A percentile compares a stretch with the other conserved stretches of the same genome.
These are phyloP conservation scores for Zalophus californianus DNA, from an alignment of 2,797 vertebrate species.

Conservation along the genomic window DNA sequence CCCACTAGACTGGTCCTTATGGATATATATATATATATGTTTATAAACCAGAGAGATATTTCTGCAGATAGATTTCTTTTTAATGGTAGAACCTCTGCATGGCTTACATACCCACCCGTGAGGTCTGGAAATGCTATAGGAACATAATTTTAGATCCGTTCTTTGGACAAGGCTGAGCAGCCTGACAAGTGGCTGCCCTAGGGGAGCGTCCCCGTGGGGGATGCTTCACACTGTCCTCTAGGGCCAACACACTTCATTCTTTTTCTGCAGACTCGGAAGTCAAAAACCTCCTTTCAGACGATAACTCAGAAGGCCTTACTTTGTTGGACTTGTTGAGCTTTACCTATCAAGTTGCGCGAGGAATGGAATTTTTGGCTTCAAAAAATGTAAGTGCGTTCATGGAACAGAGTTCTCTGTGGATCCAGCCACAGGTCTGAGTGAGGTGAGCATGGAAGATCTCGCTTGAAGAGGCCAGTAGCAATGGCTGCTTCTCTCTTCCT, in stretches of 20 bases:
- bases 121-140: background rate
- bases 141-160: background rate
- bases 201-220: accelerated
- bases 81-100: background rate
- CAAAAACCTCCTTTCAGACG: slow-evolving; percentile 95
- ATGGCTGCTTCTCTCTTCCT: background rate
- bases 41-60: background rate
- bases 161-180: background rate
- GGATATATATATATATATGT: too few relatives aligned
- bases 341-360: slow-evolving; percentile 97
- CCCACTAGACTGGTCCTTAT: background rate
- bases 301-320: slow-evolving; percentile 93
- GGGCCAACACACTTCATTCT: background rate
- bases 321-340: slow-evolving; percentile 97
- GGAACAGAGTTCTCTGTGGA: background rate
- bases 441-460: background rate
- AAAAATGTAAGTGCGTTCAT: slow-evolving; percentile 94
- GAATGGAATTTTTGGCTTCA: slow-evolving; percentile 99
- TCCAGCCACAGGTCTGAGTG: background rate
- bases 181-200: background rate
- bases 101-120: background rate
- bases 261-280: slow-evolving; percentile 91
- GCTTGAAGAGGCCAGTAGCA: background rate
- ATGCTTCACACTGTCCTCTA: background rate
- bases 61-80: background rate